Evolutionary conservation across 2,888 invertebrate genomes (phyloP), one percentile per base, ranked within the genome.

Genomic region (Yponomeuta cagnagella): DNA sequence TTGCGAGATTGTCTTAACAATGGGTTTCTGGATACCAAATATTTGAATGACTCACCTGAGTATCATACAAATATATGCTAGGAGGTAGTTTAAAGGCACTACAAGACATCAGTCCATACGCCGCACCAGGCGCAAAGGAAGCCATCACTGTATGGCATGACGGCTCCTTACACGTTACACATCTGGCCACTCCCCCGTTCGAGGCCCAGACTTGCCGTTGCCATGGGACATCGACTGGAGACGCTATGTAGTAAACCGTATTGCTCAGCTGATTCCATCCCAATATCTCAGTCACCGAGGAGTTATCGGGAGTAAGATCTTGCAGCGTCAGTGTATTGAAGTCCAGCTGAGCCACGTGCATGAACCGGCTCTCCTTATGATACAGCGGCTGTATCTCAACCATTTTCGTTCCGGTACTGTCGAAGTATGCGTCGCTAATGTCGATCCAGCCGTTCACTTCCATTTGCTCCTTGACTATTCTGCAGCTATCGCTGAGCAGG

Each of bases 381-480:
- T 77, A 80, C 63, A 86, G 73, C 30, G 89, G 85, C 68, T 87
- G 83, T 48, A 92, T 84, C 73, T 90, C 88, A 0, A 94, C 73
- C 81, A 93, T 87, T 73, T 87, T 82, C 30, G 83, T 85, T 2
- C 93, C 93, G 23, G 82, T 76, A n/a, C 82, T 80, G 72, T 91
- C 86, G 74, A 93, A 94, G 10, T 92, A 79, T 0, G 95, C 95
- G 0, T 91, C 85, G 10, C 86, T 85, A 0, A 95, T 89, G 37
- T 94, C 93, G 6, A 97, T 87, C 97, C 97, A 97, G 1, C 97
- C 97, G 0, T 93, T 87, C 0, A 92, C 84, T 78, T 96, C 95
- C 0, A 83, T 82, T n/a, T 85, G 73, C 80, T 92, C 74, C 82
- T 89, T 78, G 0, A 90, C 77, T 68, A 89, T 84, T 69, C 82